Evolutionary conservation across 2,113 vertebrate genomes (phyloP), one percentile per base, ranked within the genome.

Genomic region (Puntigrus tetrazona): DNA sequence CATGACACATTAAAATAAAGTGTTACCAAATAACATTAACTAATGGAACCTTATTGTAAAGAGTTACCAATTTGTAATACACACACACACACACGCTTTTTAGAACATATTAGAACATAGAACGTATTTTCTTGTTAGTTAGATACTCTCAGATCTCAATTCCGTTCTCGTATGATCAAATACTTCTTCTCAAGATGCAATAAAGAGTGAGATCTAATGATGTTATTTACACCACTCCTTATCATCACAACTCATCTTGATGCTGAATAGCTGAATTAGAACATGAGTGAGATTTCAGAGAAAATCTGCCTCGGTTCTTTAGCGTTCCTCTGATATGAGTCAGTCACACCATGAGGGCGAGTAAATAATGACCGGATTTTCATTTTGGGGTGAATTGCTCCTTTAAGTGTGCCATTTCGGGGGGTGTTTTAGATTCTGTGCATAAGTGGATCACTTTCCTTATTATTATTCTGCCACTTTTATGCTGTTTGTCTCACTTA

Each of bases 401-500:
- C 59, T 67, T 67, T 67, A 50, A 67, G 59, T 80, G 78, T 65
- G 27, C 16, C 25, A 59, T 38, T 65, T 63, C 6, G 10, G 18
- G n/a, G 20, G 2, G 9, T 22, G 16, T 29, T 29, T 18, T 31
- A 29, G 59, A 45, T 11, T 29, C 47, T 50, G n/a, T 67, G 59
- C 78, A 11, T 34, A 47, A 67, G 78, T 80, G 59, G 59, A 67
- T 80, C 27, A 7, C 52, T 67, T 45, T 63, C 57, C 78, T 31
- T 80, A 41, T 47, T 80, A 80, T 80, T 80, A 80, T 80, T 63
- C 59, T 67, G 78, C 78, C 57, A 80, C 59, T 50, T 80, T 80
- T 34, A 34, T 25, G 25, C 61, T 87, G 45, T 87, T 85, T 57
- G 63, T 79, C 67, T 81, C 55, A 27, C 20, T 81, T 63, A 55